These are phyloP conservation scores for Scaptodrosophila lebanonensis DNA, from an alignment of 1,140 invertebrate species.

Conservation along the genomic window DNA sequence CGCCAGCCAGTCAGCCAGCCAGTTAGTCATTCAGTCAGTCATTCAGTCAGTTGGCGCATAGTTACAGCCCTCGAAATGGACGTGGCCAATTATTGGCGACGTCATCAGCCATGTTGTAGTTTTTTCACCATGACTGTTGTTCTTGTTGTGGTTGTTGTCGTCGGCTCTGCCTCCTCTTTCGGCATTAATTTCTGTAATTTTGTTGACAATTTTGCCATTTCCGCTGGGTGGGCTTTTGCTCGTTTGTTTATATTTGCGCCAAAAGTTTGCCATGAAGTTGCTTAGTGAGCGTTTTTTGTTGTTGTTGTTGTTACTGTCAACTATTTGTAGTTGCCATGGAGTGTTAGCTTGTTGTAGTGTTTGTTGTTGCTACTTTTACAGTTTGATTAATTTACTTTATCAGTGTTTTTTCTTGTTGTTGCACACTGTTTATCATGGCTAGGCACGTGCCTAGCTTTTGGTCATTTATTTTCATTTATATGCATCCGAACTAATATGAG, in stretches of 20 bases:
- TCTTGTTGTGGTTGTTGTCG: background rate
- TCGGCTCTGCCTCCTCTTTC: conserved; percentile 13
- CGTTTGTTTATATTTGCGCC: conserved; percentile 35
- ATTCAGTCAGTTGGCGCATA: too few relatives aligned
- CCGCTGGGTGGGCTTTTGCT: conserved; percentile 22
- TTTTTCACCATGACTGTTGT: background rate
- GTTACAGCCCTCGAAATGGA: too few relatives aligned
- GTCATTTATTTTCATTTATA: conserved; percentile 37
- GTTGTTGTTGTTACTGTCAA: background rate
- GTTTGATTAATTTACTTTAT: conserved; percentile 41
- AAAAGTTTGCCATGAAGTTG: conserved; percentile 41
- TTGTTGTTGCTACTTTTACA: too few relatives aligned
- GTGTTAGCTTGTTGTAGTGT: too few relatives aligned
- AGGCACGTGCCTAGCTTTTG: conserved; percentile 22
- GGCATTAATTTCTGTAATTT: conserved; percentile 47
- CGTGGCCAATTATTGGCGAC: too few relatives aligned
- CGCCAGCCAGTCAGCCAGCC: too few relatives aligned
- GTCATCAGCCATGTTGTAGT: too few relatives aligned
- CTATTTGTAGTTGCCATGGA: too few relatives aligned
- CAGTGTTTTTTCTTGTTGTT: conserved; percentile 8
- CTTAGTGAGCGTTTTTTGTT: conserved; percentile 11
- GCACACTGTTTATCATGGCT: conserved; percentile 16
- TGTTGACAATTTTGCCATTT: conserved; percentile 49
- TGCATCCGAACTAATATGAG: conserved; percentile 14
- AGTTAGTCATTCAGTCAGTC: too few relatives aligned